These are phyloP conservation scores for Serripes groenlandicus DNA, from an alignment of 2,888 invertebrate species.

Conservation along the genomic window DNA sequence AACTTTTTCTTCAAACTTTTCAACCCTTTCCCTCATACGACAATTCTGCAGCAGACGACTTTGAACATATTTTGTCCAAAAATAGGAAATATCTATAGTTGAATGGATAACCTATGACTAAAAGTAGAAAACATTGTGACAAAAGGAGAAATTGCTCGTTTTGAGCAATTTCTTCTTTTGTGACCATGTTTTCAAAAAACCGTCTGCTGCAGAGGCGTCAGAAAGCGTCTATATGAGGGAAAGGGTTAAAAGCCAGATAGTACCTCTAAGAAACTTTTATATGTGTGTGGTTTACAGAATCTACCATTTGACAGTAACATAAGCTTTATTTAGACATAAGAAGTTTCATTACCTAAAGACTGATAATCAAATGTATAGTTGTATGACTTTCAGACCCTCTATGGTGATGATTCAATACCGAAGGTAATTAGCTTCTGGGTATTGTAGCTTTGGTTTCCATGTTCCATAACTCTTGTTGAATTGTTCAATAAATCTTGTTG, in stretches of 20 bases:
- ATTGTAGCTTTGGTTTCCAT: not conserved
- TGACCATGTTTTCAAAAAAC: not conserved
- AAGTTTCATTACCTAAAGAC: no score
- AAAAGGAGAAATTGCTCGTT: constrained; percentile 3
- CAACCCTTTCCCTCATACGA: not conserved
- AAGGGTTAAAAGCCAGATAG: no score
- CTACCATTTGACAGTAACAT: no score
- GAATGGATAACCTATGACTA: not conserved
- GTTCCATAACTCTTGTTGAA: not conserved
- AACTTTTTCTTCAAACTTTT: not conserved
- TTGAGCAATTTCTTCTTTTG: not conserved
- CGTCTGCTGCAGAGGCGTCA: not conserved
- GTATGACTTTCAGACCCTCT: constrained; percentile 63
- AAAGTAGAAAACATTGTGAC: not conserved
- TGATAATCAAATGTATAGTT: no score
- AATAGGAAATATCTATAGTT: not conserved
- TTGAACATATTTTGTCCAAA: not conserved
- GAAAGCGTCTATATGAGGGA: not conserved
- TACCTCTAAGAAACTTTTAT: no score
- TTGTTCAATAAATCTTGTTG: no score
- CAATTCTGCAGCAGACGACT: not conserved
- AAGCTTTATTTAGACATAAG: no score
- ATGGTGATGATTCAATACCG: constrained; percentile 67
- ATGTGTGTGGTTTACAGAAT: no score
- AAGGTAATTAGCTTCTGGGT: constrained; percentile 57